Base-by-base conservation (phyloP, 2,888 invertebrate genomes). In the Zhuqinia jingwanae region DNA sequence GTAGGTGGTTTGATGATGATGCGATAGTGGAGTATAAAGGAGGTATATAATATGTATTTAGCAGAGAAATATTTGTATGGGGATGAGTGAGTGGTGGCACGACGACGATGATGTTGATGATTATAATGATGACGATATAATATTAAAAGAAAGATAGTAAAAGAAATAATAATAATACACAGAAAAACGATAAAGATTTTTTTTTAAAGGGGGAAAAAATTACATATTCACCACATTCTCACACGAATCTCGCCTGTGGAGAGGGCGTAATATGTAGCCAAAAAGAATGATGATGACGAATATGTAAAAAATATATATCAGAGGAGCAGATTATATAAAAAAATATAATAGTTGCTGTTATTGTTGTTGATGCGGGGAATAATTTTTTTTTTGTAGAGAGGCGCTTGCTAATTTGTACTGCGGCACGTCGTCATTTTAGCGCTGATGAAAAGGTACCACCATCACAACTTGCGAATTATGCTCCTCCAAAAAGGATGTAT, bases 231-330 rank as follows among this genome's bases (percentile, higher is more conserved):
- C 22, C 17, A 79, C 70, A 79, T 85, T 85, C 80, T 73, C 85
- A 85, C 85, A 76, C 76, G 45, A 76, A 76, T 79, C 78, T 85
- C 45, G 85, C 85, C 85, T 85, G 85, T 85, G 85, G 85, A 85
- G 85, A 85, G 85, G 85, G 85, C 85, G 85, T 85, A 75, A 58
- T 15, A 73, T 50, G 20, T 58, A 50, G 17, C 25, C 6, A 50
- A 45, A 79, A 53, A 6, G 30, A 79, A n/a, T 20, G n/a, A 50
- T 36, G 63, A 63, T 63, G 50, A 42, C n/a, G n/a, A n/a, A n/a
- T n/a, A n/a, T n/a, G n/a, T n/a, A n/a, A 27, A 36, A 79, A 17
- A 45, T 45, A 70, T 45, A 70, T 45, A 70, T 70, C 45, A 70
- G 45, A 65, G 42, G 20, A 65, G 20, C 42, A 65, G 65, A 42